phyloP scores from a whole-genome alignment of 2,888 invertebrate genomes.

The Dynastes grantii region DNA sequence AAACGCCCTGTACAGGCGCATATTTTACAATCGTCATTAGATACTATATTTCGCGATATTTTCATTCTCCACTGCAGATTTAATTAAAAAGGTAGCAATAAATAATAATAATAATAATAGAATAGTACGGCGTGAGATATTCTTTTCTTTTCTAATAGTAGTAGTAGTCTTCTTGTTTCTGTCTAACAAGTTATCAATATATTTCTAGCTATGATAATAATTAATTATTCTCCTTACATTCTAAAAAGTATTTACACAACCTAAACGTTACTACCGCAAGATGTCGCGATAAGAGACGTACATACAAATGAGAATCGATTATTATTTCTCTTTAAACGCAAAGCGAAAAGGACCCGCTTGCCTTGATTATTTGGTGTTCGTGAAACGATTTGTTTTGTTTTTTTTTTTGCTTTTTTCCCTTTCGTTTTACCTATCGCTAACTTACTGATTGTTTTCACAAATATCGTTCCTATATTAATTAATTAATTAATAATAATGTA shows the following conservation, averaged over 20 bases:
- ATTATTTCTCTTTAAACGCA: not conserved
- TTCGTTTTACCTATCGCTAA: not conserved
- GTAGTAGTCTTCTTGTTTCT: conserved; percentile 4
- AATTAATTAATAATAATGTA: conserved; percentile 1
- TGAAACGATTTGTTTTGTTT: not conserved
- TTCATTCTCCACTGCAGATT: no score
- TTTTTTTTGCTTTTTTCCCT: not conserved
- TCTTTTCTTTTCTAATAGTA: conserved; percentile 1
- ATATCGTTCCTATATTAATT: conserved; percentile 9
- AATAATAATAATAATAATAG: conserved; percentile 1
- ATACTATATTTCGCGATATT: no score
- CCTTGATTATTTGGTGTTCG: conserved; percentile 11
- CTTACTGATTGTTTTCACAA: conserved; percentile 3
- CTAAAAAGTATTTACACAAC: conserved; percentile 14
- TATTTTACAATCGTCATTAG: no score
- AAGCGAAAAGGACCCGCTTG: not conserved
- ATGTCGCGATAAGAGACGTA: not conserved
- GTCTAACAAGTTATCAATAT: not conserved
- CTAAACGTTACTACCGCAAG: conserved; percentile 13
- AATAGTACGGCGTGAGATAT: conserved; percentile 3
- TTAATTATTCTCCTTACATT: conserved; percentile 8
- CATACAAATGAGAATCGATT: not conserved
- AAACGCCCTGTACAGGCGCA: no score
- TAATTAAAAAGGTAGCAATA: not conserved
- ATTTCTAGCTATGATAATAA: conserved; percentile 15